Evolutionary conservation across 2,113 vertebrate genomes (phyloP).

Genomic region (Bucco capensis): DNA sequence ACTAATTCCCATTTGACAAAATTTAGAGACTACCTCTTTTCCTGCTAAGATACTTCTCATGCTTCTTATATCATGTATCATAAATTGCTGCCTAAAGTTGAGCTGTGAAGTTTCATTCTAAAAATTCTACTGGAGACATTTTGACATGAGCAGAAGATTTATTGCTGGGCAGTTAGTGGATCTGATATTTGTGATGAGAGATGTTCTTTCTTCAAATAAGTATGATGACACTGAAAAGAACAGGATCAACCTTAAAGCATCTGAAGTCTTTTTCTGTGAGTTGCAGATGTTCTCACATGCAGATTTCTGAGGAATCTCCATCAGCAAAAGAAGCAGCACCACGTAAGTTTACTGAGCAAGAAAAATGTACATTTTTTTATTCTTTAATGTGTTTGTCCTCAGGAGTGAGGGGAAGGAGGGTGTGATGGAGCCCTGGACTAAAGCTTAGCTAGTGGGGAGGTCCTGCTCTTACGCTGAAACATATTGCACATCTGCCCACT

Average conservation of each 20-base stretch:
- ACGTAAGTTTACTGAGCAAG: rapidly evolving
- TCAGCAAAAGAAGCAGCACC: neutral
- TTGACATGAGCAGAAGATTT: constrained; percentile 33
- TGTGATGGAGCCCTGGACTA: neutral
- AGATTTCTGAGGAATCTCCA: neutral
- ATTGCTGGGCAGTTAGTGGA: constrained; percentile 11
- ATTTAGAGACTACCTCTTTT: neutral
- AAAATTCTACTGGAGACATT: constrained; percentile 16
- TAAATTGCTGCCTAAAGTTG: constrained; percentile 18
- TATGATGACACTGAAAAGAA: neutral
- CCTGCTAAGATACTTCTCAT: neutral
- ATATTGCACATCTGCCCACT: neutral
- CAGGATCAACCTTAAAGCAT: neutral
- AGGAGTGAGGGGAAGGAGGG: neutral
- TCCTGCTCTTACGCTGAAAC: neutral
- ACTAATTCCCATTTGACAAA: neutral
- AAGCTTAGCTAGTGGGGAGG: neutral
- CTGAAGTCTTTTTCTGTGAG: neutral
- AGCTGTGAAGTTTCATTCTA: constrained; percentile 15
- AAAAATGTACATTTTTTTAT: neutral
- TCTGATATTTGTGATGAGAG: neutral
- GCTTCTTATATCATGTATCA: neutral
- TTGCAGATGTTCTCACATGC: neutral
- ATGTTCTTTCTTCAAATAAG: neutral
- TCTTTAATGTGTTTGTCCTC: neutral